Percentiles rank a stretch among this genome's conserved stretches.
Conservation (phyloP, 2,888 invertebrate species). For the Notocelia uddmanniana region DNA sequence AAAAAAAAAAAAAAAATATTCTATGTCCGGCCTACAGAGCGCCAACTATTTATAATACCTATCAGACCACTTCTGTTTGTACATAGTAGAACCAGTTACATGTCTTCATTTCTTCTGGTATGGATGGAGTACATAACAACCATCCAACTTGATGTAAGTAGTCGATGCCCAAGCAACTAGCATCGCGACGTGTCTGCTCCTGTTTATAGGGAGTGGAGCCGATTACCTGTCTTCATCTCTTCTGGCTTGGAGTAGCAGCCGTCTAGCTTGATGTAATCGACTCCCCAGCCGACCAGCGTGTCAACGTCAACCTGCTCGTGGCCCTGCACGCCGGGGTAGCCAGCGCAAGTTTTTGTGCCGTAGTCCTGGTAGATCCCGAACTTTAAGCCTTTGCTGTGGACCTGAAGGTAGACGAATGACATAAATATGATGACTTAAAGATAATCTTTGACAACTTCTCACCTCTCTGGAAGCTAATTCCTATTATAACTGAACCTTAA, state of each 20-base stretch:
- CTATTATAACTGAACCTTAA: too few species aligned
- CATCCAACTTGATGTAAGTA: constrained; percentile 93
- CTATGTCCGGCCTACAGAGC: too few species aligned
- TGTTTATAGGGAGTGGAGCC: too few species aligned
- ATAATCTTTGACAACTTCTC: too few species aligned
- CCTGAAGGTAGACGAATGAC: constrained; percentile 73
- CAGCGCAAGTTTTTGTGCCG: constrained; percentile 91
- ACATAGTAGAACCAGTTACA: constrained; percentile 60
- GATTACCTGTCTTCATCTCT: constrained; percentile 84
- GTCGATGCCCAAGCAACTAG: constrained; percentile 93
- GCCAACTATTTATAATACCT: too few species aligned
- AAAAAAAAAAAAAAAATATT: too few species aligned
- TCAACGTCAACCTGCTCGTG: constrained; percentile 89
- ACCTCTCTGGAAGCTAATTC: too few species aligned
- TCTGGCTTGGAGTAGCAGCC: constrained; percentile 89
- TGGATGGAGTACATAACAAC: constrained; percentile 91
- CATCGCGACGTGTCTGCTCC: constrained; percentile 88
- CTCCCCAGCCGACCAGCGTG: constrained; percentile 92
- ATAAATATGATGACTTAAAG: not conserved
- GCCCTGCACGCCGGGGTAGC: constrained; percentile 91
- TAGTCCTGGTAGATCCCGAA: constrained; percentile 94
- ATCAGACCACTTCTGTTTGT: too few species aligned
- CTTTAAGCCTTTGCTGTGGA: constrained; percentile 90
- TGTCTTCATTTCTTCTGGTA: constrained; percentile 82
- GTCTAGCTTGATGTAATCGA: constrained; percentile 93